Base-by-base conservation (phyloP, 1,140 invertebrate genomes). In the Calycopis cecrops region DNA sequence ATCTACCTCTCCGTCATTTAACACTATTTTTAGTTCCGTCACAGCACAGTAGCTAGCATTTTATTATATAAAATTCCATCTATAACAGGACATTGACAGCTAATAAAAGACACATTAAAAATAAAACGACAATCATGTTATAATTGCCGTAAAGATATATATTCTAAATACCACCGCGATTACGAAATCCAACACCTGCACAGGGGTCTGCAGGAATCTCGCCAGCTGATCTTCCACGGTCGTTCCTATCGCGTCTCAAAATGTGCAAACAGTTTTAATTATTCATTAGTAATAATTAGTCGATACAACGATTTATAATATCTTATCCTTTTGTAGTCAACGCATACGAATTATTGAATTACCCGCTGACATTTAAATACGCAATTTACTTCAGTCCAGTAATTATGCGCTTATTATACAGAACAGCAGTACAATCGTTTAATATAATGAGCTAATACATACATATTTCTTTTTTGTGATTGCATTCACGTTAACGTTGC, bases 341-440 rank as follows among this genome's bases (percentile, higher is more conserved):
- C 21, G 52, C 52, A 53, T 53, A 28, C n/a, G 38, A 53, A 53
- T 53, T 34, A 53, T 53, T 44, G 52, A 28, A 53, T 53, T 53
- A 53, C 42, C 42, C 38, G 21, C 44, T 53, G 52, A 44, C 52
- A 53, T 53, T 53, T 47, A 53, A 50, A 33, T 53, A 40, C 21
- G 21, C 52, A 44, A 44, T 44, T 44, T 44, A 44, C 40, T 18
- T 17, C 6, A 14, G n/a, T n/a, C n/a, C n/a, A n/a, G 40, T 44
- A 44, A 44, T 44, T 16, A 16, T 12, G 12, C 8, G 1, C 40
- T 16, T 3, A 44, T 44, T 16, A 40, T 40, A 12, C 40, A 44
- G 40, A 14, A 16, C 40, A 44, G 40, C 40, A 16, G 40, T 17
- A 44, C 40, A 44, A 44, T 44, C 40, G 40, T 44, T 44, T 16